Percentiles rank a stretch among this genome's conserved stretches.
These are phyloP conservation scores for Goniozus legneri DNA, from an alignment of 1,140 invertebrate species.

Conservation along the genomic window DNA sequence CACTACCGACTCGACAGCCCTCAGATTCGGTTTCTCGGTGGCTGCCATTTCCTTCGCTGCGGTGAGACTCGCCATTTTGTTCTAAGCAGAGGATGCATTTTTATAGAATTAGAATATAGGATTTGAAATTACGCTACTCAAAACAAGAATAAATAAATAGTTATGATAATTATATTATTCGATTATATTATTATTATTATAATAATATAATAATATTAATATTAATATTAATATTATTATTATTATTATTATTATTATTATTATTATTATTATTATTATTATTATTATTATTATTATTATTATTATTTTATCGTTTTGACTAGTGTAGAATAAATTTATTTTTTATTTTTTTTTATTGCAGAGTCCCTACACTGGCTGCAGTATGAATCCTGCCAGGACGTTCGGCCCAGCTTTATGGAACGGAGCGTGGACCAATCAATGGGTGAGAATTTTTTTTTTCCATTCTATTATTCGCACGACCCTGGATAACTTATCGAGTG, in stretches of 20 bases:
- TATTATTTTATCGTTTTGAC: neutral
- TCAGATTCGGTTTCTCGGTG: constrained; percentile 65
- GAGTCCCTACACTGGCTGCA: constrained; percentile 67
- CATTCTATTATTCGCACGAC: neutral
- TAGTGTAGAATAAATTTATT: neutral
- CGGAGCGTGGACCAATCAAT: constrained; percentile 65
- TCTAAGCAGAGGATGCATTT: too few relatives aligned
- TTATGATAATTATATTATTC: too few relatives aligned
- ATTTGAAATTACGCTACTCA: too few relatives aligned
- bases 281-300: neutral
- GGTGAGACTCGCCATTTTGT: too few relatives aligned
- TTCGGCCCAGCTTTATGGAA: constrained; percentile 73
- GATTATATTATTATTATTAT: too few relatives aligned
- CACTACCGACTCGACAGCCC: constrained; percentile 57
- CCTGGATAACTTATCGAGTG: constrained; percentile 3
- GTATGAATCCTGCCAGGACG: constrained; percentile 78
- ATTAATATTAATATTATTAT: too few relatives aligned
- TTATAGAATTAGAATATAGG: too few relatives aligned
- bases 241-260: too few relatives aligned
- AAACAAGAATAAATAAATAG: too few relatives aligned
- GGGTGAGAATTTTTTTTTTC: constrained; percentile 57
- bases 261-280: too few relatives aligned
- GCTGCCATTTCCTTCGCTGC: constrained; percentile 61
- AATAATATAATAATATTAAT: too few relatives aligned
- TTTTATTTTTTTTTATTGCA: constrained; percentile 12